Base-by-base conservation (phyloP, 2,888 invertebrate genomes). In the Holacanthella duospinosa region DNA sequence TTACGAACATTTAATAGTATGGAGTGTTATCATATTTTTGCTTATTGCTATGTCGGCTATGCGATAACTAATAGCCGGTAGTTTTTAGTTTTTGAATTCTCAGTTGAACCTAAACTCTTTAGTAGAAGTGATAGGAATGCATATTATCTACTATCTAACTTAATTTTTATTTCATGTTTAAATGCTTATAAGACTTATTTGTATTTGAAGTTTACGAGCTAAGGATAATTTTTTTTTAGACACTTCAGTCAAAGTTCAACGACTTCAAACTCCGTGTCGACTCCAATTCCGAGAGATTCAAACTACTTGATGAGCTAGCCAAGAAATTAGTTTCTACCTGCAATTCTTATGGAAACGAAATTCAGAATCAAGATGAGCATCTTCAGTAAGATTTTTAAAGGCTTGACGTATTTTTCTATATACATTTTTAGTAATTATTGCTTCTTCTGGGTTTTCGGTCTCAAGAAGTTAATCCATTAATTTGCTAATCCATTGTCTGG, bases 261-360 rank as follows among this genome's bases (percentile, higher is more conserved):
- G 94, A 95, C 76, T 86, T 95, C 60, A 91, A 93, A 66, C 90
- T 89, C 75, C 84, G 88, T 56, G 89, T 95, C 3, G 92, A 93
- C 75, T 86, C 89, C 26, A 93, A 93, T 0, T 86, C 89, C 0
- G 93, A 94, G 75, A 80, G 94, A 63, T 93, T 93, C 76, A 88
- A 86, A 75, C 90, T 90, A 75, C 93, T 93, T 76, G 91, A 93
- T 77, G 86, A 88, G 67, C 78, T 93, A 60, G 95, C 94, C 0
- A 89, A 89, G 77, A 92, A 93, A 75, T 80, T 96, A 56, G 83
- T 92, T 19, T 85, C 87, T 0, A 86, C 87, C 19, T 91, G 91
- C 73, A 90, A 88, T 74, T 87, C 91, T 0, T 91, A 93, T 76
- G 86, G 87, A 44, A 83, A 84, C 0, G 91, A 93, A 67, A 90